Conservation (phyloP, 2,797 vertebrate genomes). For the Cyclura pinguis region DNA sequence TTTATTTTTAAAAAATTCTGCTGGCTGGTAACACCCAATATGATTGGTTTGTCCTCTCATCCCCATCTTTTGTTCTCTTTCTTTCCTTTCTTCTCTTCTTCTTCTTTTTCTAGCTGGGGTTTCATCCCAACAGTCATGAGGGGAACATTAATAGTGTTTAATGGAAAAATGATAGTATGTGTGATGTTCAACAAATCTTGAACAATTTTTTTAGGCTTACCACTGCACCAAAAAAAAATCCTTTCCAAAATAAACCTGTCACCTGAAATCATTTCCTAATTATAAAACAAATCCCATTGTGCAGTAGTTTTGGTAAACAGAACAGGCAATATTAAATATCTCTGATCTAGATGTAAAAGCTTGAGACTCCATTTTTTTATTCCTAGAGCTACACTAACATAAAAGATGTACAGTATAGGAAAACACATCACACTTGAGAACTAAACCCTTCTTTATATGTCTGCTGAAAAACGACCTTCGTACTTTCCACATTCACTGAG, state of each 20-base stretch:
- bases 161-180: slow-evolving; percentile 46
- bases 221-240: slow-evolving; percentile 40
- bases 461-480: neutral
- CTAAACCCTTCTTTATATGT: neutral
- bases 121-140: slow-evolving; percentile 73
- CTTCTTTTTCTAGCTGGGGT: slow-evolving; percentile 72
- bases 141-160: slow-evolving; percentile 50
- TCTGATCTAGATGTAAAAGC: slow-evolving; percentile 50
- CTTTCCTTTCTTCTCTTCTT: slow-evolving; percentile 54
- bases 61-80: slow-evolving; percentile 73
- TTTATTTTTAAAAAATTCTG: slow-evolving; percentile 72
- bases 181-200: slow-evolving; percentile 51
- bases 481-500: neutral
- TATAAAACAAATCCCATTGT: slow-evolving; percentile 43
- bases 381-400: neutral
- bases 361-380: slow-evolving; percentile 17
- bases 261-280: slow-evolving; percentile 36
- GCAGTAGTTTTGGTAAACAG: slow-evolving; percentile 45
- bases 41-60: slow-evolving; percentile 79
- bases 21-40: slow-evolving; percentile 77
- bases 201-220: slow-evolving; percentile 58
- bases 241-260: slow-evolving; percentile 57
- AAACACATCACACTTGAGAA: neutral
- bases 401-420: neutral
- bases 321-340: slow-evolving; percentile 28